Evolutionary conservation across 2,888 invertebrate species (phyloP).

Genomic region (Spilosoma lubricipeda): DNA sequence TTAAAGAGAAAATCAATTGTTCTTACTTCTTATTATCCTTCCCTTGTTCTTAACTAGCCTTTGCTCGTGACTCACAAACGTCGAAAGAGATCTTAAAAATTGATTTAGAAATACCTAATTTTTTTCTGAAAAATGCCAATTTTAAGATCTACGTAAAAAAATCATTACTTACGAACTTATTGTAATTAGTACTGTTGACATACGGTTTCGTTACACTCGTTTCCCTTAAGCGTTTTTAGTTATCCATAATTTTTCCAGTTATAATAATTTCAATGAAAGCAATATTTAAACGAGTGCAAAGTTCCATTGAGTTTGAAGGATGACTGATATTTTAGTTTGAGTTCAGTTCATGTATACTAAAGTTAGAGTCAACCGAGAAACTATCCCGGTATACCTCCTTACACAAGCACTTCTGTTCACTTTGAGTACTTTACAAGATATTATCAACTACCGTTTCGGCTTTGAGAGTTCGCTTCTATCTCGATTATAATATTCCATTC

Average conservation of each 20-base stretch:
- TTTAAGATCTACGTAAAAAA: not conserved
- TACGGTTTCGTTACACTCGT: not conserved
- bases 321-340: constrained; percentile 17
- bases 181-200: not conserved
- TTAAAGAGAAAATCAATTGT: no score
- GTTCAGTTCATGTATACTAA: constrained; percentile 14
- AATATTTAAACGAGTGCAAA: not conserved
- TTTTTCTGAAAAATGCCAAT: no score
- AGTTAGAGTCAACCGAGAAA: constrained; percentile 16
- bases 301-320: constrained; percentile 2
- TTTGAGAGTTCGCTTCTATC: constrained; percentile 12
- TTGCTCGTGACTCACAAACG: no score
- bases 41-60: no score
- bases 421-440: constrained; percentile 19
- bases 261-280: not conserved
- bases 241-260: not conserved
- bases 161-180: not conserved
- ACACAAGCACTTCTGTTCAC: constrained; percentile 21
- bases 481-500: constrained; percentile 7
- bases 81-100: no score
- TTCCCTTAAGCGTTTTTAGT: not conserved
- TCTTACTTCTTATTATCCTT: no score
- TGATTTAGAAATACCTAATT: no score
- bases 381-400: constrained; percentile 14
- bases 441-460: constrained; percentile 14